phyloP scores from a whole-genome alignment of 2,888 invertebrate genomes.

The Listrodromus nycthemerus region DNA sequence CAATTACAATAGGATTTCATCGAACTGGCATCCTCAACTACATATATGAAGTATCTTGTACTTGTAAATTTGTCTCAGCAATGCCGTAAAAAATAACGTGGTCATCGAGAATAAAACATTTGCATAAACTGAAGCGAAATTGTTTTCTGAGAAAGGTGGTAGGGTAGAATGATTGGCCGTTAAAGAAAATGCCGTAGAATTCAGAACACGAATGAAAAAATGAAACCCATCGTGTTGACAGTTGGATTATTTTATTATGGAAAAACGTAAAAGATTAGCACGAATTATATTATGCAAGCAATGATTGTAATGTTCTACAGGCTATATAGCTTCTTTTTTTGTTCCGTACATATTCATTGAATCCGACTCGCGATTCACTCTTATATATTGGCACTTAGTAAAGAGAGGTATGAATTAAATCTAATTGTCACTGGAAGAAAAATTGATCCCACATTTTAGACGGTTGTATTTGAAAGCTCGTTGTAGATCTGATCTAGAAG shows the following conservation, averaged over 20 bases:
- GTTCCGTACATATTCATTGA: constrained; percentile 28
- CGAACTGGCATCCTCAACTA: constrained; percentile 34
- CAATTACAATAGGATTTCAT: constrained; percentile 58
- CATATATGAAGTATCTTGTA: constrained; percentile 46
- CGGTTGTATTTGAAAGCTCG: constrained; percentile 82
- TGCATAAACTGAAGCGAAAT: constrained; percentile 31
- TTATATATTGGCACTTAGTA: constrained; percentile 70
- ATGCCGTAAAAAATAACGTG: constrained; percentile 45
- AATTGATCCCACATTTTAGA: constrained; percentile 78
- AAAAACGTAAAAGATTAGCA: constrained; percentile 57
- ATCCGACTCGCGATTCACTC: constrained; percentile 36
- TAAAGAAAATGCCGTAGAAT: neutral
- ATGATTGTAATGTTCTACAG: constrained; percentile 48
- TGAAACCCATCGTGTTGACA: constrained; percentile 37
- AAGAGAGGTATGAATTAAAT: constrained; percentile 67
- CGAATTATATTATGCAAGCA: constrained; percentile 49
- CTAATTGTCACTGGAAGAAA: constrained; percentile 65
- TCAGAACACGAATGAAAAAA: neutral
- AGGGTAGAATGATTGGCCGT: neutral
- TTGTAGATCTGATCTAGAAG: constrained; percentile 81
- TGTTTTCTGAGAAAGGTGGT: neutral
- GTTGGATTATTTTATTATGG: constrained; percentile 54
- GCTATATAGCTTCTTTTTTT: constrained; percentile 18
- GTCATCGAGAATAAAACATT: constrained; percentile 59
- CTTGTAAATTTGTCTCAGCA: constrained; percentile 63